phyloP scores from a whole-genome alignment of 2,888 invertebrate genomes.

The Odontocerum albicorne region DNA sequence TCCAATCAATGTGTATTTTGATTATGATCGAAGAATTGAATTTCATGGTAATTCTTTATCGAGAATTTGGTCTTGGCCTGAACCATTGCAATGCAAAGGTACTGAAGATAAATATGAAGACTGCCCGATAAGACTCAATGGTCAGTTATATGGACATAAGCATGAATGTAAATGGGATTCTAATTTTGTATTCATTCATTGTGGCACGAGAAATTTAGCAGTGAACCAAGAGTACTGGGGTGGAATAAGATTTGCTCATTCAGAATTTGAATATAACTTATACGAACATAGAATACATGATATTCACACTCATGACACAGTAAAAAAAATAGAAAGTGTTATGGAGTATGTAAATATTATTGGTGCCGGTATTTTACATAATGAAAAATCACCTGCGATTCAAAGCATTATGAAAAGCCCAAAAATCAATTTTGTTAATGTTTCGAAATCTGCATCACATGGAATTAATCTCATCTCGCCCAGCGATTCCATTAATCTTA shows the following conservation, averaged over 20 bases:
- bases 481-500: slow-evolving; percentile 74
- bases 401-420: slow-evolving; percentile 90
- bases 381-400: slow-evolving; percentile 90
- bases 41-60: slow-evolving; percentile 86
- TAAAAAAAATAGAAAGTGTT: slow-evolving; percentile 71
- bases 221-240: slow-evolving; percentile 86
- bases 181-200: slow-evolving; percentile 90
- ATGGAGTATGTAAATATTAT: slow-evolving; percentile 80
- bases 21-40: slow-evolving; percentile 82
- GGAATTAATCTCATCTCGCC: slow-evolving; percentile 93
- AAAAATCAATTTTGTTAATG: slow-evolving; percentile 74
- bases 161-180: slow-evolving; percentile 89
- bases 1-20: slow-evolving; percentile 85
- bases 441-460: slow-evolving; percentile 84
- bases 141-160: slow-evolving; percentile 82
- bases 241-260: slow-evolving; percentile 88
- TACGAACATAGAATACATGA: slow-evolving; percentile 83
- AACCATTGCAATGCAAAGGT: slow-evolving; percentile 83
- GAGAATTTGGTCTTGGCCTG: slow-evolving; percentile 93
- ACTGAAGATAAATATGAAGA: slow-evolving; percentile 76
- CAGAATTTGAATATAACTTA: slow-evolving; percentile 84
- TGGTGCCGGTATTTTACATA: slow-evolving; percentile 94
- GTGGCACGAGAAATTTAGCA: slow-evolving; percentile 72
- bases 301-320: slow-evolving; percentile 73
- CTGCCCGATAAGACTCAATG: slow-evolving; percentile 87